Evolutionary conservation across 1,140 invertebrate species (phyloP).

Genomic region (Paralvinella palmiformis): DNA sequence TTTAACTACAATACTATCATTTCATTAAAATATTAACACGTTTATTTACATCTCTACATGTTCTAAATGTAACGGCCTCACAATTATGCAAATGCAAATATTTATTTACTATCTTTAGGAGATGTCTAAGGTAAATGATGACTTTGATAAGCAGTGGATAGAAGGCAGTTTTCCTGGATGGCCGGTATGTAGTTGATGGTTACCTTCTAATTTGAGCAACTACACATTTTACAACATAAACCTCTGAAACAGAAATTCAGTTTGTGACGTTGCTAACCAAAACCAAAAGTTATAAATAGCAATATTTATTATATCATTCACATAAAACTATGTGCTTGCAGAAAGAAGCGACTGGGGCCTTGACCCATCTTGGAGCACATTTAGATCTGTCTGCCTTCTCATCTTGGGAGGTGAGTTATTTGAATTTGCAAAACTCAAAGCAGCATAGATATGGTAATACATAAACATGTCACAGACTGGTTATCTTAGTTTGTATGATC

Average conservation of each 20-base stretch:
- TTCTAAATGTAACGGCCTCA: not conserved
- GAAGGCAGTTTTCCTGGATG: conserved; percentile 86
- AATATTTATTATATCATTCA: not conserved
- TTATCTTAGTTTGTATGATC: no score
- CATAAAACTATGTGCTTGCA: conserved; percentile 41
- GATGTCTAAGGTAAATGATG: conserved; percentile 68
- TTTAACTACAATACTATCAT: no score
- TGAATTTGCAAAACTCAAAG: not conserved
- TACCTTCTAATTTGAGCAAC: no score
- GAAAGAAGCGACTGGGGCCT: conserved; percentile 89
- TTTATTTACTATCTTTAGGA: conserved; percentile 51
- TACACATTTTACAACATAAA: no score
- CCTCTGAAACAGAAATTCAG: no score
- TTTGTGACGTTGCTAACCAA: no score
- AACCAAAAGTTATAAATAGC: no score
- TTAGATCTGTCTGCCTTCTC: conserved; percentile 91
- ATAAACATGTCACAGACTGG: no score
- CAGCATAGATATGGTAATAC: no score
- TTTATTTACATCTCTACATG: no score
- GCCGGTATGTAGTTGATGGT: conserved; percentile 62
- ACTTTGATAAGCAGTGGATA: conserved; percentile 85
- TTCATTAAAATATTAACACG: no score
- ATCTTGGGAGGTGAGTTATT: conserved; percentile 71
- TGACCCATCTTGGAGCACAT: conserved; percentile 85
- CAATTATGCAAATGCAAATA: not conserved